phyloP scores from a whole-genome alignment of 2,797 vertebrate species.

The Melanitta fusca region DNA sequence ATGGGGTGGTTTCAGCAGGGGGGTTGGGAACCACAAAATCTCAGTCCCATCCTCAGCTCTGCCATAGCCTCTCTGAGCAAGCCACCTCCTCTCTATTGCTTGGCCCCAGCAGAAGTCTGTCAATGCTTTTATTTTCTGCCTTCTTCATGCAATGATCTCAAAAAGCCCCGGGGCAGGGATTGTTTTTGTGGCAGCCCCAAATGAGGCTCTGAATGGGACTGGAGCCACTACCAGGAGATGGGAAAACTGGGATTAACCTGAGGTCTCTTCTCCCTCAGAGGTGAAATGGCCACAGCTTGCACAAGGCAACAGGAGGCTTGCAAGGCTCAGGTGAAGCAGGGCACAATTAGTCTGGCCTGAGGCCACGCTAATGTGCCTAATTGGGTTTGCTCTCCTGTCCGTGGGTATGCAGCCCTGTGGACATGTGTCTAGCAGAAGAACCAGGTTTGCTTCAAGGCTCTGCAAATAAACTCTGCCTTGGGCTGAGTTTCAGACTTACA shows the following conservation, averaged over 20 bases:
- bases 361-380: background rate
- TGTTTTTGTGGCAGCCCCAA: fast-evolving
- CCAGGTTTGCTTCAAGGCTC: background rate
- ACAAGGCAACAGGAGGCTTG: background rate
- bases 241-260: background rate
- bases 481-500: background rate
- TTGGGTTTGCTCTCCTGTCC: fast-evolving
- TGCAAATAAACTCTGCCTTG: background rate
- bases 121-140: background rate
- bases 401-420: fast-evolving
- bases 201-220: background rate
- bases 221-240: background rate
- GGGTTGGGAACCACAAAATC: background rate
- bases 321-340: background rate
- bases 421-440: background rate
- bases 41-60: background rate
- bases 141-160: background rate
- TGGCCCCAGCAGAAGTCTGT: background rate
- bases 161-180: background rate
- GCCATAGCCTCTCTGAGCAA: background rate
- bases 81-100: background rate
- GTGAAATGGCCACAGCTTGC: background rate
- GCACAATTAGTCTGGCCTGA: background rate
- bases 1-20: background rate
- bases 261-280: background rate